Percentiles rank a stretch among this genome's conserved stretches.
These are phyloP conservation scores for Dysmachus trigonus DNA, from an alignment of 2,888 invertebrate species.

Conservation along the genomic window DNA sequence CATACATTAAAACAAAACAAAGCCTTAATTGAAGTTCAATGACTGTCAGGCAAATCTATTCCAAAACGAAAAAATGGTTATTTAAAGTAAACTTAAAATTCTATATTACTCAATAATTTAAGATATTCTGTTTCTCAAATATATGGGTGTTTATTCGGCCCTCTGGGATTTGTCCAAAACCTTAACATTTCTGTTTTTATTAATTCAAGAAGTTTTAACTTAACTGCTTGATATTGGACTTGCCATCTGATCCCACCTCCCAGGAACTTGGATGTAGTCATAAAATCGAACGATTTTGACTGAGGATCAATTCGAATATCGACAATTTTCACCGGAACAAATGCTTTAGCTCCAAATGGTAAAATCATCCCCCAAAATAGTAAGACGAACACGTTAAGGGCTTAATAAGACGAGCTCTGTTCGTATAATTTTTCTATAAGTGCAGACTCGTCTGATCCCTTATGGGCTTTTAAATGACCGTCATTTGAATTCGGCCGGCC, in stretches of 20 bases:
- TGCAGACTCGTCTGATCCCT: slow-evolving; percentile 51
- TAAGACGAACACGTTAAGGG: slow-evolving; percentile 49
- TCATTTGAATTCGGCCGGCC: slow-evolving; percentile 54
- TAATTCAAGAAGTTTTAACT: background rate
- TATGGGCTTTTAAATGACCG: slow-evolving; percentile 53
- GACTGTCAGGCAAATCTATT: too few relatives aligned
- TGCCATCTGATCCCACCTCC: background rate
- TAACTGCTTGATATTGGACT: background rate
- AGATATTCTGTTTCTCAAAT: background rate
- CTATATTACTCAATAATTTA: too few relatives aligned
- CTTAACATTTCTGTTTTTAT: background rate
- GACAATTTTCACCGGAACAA: slow-evolving; percentile 30
- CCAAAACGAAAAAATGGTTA: too few relatives aligned
- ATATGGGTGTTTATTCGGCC: background rate
- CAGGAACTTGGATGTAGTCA: background rate
- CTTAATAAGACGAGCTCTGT: slow-evolving; percentile 53
- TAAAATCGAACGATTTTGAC: slow-evolving; percentile 28
- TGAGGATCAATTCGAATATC: background rate
- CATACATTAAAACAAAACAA: too few relatives aligned
- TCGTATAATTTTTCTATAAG: slow-evolving; percentile 55
- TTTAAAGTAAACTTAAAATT: too few relatives aligned
- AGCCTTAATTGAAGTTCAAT: too few relatives aligned
- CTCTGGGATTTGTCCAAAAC: background rate
- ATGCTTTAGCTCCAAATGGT: background rate
- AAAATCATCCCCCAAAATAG: background rate